A percentile compares a stretch with the other conserved stretches of the same genome.
phyloP scores from a whole-genome alignment of 2,888 invertebrate species.

The Rhopalosiphum nymphaeae region DNA sequence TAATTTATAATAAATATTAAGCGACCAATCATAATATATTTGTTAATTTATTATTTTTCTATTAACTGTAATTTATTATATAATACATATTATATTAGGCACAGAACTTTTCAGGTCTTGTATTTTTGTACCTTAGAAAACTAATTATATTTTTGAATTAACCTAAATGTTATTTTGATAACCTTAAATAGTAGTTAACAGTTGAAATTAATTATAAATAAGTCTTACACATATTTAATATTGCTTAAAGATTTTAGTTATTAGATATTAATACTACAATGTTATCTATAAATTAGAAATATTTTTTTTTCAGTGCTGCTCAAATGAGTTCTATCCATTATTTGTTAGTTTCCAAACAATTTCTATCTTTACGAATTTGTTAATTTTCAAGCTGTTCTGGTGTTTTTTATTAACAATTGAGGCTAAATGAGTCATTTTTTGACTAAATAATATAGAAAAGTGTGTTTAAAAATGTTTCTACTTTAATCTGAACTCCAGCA shows the following conservation, averaged over 20 bases:
- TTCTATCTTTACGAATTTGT: too few species aligned
- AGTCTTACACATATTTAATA: background rate
- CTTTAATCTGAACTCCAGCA: too few species aligned
- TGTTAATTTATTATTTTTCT: background rate
- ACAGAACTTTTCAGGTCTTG: background rate
- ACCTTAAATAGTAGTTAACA: background rate
- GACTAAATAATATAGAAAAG: too few species aligned
- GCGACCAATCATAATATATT: background rate
- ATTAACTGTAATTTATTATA: background rate
- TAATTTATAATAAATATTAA: background rate
- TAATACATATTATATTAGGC: background rate
- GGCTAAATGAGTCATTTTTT: too few species aligned
- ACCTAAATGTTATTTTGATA: background rate
- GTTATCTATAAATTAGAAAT: background rate
- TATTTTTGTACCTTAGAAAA: background rate
- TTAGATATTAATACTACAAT: background rate
- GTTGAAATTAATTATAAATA: background rate
- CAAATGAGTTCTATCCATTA: too few species aligned
- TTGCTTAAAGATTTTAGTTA: background rate
- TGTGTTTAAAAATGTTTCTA: too few species aligned
- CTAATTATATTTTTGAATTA: background rate
- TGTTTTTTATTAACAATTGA: too few species aligned
- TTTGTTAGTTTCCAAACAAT: too few species aligned
- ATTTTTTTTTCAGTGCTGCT: too few species aligned
- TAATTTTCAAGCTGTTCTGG: too few species aligned